Base-by-base conservation (phyloP, 2,113 vertebrate genomes). In the Motacilla tschutschensis region DNA sequence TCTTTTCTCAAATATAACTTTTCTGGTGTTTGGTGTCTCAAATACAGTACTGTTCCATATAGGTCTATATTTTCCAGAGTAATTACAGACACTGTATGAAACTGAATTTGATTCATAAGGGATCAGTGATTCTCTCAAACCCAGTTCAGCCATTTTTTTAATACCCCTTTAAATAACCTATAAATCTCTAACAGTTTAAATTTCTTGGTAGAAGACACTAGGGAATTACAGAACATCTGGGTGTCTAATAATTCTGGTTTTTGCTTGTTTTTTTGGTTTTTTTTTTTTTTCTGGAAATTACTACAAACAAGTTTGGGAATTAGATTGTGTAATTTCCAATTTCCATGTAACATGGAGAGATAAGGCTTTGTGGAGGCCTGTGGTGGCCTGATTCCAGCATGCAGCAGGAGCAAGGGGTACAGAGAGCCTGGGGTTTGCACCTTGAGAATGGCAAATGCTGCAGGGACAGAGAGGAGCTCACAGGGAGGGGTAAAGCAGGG, bases 361-460 rank as follows among this genome's bases (percentile, higher is more conserved):
- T 2, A 31, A 69, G 47, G 40, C 4, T 1, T 10, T 0, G 2
- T 66, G n/a, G 40, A 17, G 21, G 18, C 24, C 22, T 0, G 2
- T 2, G 21, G 31, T 11, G 31, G 17, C 26, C 51, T 53, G 24
- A 20, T 46, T 64, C 10, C 44, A 31, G 71, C 65, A 53, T 2
- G 22, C 17, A 64, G n/a, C 31, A n/a, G 43, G 11, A 67, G 14
- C 58, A 15, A 26, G 10, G n/a, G 50, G 5, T 33, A 5, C 38
- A 47, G 24, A 21, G 65, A 41, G 19, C 40, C 22, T 43, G 59
- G 9, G 14, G 3, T 33, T 78, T 40, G 41, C 22, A 22, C 54
- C 22, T 7, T 2, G 18, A 44, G 38, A 8, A 17, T 26, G 33
- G 25, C 10, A 72, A 84, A 48, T 1, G 1, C 28, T n/a, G 26